Conservation (phyloP, 1,140 invertebrate genomes). For the Pomacea maculata region DNA sequence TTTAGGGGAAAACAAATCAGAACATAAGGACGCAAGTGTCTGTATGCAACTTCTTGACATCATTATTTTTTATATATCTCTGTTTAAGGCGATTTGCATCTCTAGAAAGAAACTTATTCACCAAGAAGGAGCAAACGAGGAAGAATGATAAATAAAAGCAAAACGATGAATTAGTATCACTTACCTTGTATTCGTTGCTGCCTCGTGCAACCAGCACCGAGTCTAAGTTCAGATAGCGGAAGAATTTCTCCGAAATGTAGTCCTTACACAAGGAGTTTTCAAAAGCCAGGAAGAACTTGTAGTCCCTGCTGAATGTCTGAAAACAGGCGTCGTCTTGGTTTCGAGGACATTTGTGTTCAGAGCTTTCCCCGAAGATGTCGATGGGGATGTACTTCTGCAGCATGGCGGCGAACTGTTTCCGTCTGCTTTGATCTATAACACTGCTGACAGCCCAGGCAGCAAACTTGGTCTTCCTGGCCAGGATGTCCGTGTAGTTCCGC, state of each 20-base stretch:
- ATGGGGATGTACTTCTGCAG: constrained; percentile 60
- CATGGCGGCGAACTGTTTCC: constrained; percentile 68
- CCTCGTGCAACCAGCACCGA: constrained; percentile 90
- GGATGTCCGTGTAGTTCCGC: constrained; percentile 9
- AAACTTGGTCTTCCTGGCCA: constrained; percentile 20
- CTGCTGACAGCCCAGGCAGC: constrained; percentile 31
- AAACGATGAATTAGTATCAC: neutral
- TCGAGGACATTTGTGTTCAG: neutral
- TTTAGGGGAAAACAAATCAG: no score
- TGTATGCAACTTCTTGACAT: no score
- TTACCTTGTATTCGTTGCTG: constrained; percentile 50
- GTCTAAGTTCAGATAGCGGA: constrained; percentile 57
- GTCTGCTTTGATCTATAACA: constrained; percentile 67
- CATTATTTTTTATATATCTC: no score
- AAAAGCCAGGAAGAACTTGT: constrained; percentile 62
- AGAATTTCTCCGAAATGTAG: constrained; percentile 97
- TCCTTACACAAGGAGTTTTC: constrained; percentile 93
- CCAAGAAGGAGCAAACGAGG: no score
- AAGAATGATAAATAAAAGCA: no score
- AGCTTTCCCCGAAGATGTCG: constrained; percentile 74
- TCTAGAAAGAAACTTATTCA: no score
- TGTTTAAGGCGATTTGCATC: no score
- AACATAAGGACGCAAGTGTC: no score
- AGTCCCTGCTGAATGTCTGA: constrained; percentile 9
- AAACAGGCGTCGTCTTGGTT: neutral